Evolutionary conservation across 2,797 vertebrate species (phyloP), one percentile per base, ranked within the genome.

Genomic region (Esox masquinongy): DNA sequence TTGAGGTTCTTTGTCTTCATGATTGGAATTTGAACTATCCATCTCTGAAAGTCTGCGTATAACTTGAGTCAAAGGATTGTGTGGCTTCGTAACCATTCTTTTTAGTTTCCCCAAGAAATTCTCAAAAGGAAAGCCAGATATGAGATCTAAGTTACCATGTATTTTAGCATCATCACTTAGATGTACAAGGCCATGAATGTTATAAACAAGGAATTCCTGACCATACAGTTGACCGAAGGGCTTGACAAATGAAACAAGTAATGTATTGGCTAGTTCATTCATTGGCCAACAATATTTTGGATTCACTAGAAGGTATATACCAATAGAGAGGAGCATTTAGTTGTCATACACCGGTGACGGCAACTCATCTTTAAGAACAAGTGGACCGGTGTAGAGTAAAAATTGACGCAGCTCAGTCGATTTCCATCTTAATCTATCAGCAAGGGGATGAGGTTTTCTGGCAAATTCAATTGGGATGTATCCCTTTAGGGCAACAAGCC

Each of bases 151-250:
- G 72, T 77, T 70, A 17, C 72, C 75, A 68, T 74, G 73, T 1
- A 71, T 50, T 81, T 81, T 81, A 24, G 77, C 76, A 74, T 77
- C 75, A 47, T 77, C 36, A 73, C 49, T 64, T 29, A 77, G 74
- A 47, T 77, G 74, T 51, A 73, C 71, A 66, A 80, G 47, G 43
- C 74, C 74, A 74, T 80, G 70, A 73, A 80, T 39, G 74, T 43
- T 76, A n/a, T 76, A 79, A 12, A 75, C 74, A 12, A 67, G 34
- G 71, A 79, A 71, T 12, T 68, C 74, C 22, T 70, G 11, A 26
- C 79, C 64, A 24, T 77, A 80, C 50, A 80, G 74, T 47, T 49
- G 17, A 56, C 72, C 43, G 63, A 69, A 80, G 31, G 77, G 68
- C 71, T 77, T 16, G 68, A 77, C 61, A 36, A 74, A 77, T 67